Evolutionary conservation across 2,113 vertebrate species (phyloP), one percentile per base, ranked within the genome.

Genomic region (Phycodurus eques): DNA sequence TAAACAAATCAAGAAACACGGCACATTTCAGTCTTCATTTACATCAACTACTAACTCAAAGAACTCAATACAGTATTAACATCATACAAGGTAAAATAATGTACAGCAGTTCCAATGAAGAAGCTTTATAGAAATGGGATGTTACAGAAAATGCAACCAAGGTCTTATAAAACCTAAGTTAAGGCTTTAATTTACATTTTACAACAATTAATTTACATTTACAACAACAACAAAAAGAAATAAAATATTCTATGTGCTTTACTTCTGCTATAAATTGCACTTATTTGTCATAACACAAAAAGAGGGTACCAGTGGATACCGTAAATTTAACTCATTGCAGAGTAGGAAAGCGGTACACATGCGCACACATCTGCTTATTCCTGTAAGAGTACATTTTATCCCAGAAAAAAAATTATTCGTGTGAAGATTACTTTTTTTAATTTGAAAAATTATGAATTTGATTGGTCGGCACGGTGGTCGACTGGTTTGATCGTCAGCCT

Each of bases 1-100:
- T 71, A 46, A 74, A 73, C 2, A 72, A 44, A 12, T 77, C 19
- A 72, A 62, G 43, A 73, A 54, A 74, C 46, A 47, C 46, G 46
- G 68, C 54, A 73, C 63, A 70, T 70, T 72, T 11, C 42, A 10
- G 2, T 4, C 20, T 66, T 33, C 59, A 33, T 33, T 35, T 2
- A 61, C 13, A 31, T 33, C 59, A 15, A 31, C 14, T 15, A 19
- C 49, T 19, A 51, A 51, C 31, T 31, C 27, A 61, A 35, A 61
- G 17, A 61, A 33, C 5, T 15, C 31, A 33, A 61, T 61, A 39
- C 35, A 39, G 35, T 39, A 35, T 61, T 35, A 17, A 8, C 31
- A 35, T 31, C 31, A 61, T 31, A 5, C 22, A 59, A 14, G 11
- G 2, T 35, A 13, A 35, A 2, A 8, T 35, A 15, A 61, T 17